Base-by-base conservation (phyloP, 2,888 invertebrate species). In the Dicyrtomina minuta region DNA sequence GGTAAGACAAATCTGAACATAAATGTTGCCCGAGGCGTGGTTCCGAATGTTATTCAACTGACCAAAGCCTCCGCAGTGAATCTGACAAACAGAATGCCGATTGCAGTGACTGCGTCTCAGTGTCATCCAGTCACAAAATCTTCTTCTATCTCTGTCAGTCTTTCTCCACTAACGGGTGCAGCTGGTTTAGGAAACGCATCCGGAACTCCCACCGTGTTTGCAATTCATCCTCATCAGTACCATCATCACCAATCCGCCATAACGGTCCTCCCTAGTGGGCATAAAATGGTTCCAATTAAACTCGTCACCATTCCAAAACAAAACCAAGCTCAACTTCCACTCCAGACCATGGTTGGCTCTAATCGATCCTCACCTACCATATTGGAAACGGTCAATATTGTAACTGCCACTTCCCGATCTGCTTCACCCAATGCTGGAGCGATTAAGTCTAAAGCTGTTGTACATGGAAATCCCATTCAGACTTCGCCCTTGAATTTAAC, bases 221-320 rank as follows among this genome's bases (percentile, higher is more conserved):
- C 79, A 1, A 75, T 77, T 53, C 76, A 77, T 55, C 75, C 76
- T n/a, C 74, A 73, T 67, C 75, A 73, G 10, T 74, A 72, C n/a
- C 73, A 65, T 60, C 74, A 70, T 58, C 70, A 64, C 24, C 68
- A 59, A 46, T 65, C 70, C 3, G 46, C 68, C 12, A 71, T 74
- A 8, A 72, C 73, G 5, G 67, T 72, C 4, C 71, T 74, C 41
- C 74, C 75, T 2, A 70, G 76, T 26, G 79, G 79, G n/a, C 76
- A 79, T n/a, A 81, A 81, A 75, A 79, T 80, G 78, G 79, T 81
- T n/a, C 81, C 81, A 6, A 80, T 81, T 56, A 80, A 81, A 65
- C 71, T 81, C 17, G 79, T 81, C 10, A 80, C 80, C 15, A 68
- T 81, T 58, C 80, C 81, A 12, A 79, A 79, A 66, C 78, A 78